Conservation (phyloP, 2,888 invertebrate genomes). For the Pterostichus madidus region DNA sequence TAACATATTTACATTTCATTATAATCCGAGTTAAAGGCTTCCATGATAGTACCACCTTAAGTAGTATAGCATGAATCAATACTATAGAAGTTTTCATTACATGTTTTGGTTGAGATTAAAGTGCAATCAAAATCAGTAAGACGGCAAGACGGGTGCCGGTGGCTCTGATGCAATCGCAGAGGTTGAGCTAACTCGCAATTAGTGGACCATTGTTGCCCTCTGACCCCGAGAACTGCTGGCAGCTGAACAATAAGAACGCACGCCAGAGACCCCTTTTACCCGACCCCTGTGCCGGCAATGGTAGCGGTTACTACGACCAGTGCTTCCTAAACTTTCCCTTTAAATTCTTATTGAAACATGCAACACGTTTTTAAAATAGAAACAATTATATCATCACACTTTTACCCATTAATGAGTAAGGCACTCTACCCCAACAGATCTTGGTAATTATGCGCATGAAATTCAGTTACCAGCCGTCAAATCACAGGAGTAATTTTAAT, state of each 20-base stretch:
- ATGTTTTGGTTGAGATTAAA: constrained; percentile 5
- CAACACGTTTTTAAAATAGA: too few relatives aligned
- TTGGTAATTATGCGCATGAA: too few relatives aligned
- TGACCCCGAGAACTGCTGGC: constrained; percentile 60
- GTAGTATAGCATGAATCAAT: background rate
- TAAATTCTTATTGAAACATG: background rate
- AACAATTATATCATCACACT: too few relatives aligned
- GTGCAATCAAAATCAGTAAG: constrained; percentile 39
- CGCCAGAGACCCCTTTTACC: constrained; percentile 28
- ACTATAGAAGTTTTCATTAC: background rate
- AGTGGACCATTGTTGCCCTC: constrained; percentile 65
- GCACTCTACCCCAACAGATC: too few relatives aligned
- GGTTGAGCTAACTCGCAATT: constrained; percentile 56
- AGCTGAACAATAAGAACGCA: constrained; percentile 60
- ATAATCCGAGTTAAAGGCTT: too few relatives aligned
- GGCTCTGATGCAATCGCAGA: constrained; percentile 56
- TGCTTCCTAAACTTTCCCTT: background rate
- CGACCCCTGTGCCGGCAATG: background rate
- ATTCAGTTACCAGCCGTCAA: too few relatives aligned
- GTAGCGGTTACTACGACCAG: constrained; percentile 8
- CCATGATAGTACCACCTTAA: too few relatives aligned
- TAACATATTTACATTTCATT: too few relatives aligned
- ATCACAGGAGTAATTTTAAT: too few relatives aligned
- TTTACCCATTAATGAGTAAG: too few relatives aligned
- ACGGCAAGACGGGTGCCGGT: constrained; percentile 2